phyloP scores from a whole-genome alignment of 2,113 vertebrate genomes.

The Carlito syrichta region DNA sequence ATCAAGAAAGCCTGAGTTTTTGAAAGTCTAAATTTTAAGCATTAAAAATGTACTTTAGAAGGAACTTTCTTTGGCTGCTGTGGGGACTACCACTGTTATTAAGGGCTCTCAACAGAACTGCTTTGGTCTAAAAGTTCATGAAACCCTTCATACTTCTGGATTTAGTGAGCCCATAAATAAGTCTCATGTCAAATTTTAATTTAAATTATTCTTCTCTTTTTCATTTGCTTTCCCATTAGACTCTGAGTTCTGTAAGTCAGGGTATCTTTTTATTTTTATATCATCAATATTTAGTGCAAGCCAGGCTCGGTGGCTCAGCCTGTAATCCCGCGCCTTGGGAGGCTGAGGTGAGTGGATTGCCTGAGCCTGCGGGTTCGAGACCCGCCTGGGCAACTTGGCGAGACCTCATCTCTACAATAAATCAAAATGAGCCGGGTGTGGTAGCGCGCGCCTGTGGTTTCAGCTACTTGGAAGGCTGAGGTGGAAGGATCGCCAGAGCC shows the following conservation, averaged over 20 bases:
- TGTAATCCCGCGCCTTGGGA: too few species aligned
- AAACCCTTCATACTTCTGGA: constrained; percentile 45
- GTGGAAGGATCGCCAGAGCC: too few species aligned
- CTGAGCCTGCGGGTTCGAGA: too few species aligned
- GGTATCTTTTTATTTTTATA: constrained; percentile 4
- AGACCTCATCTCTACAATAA: too few species aligned
- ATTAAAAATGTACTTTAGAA: not conserved
- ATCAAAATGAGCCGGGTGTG: too few species aligned
- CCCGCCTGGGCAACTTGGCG: too few species aligned
- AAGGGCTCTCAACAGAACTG: constrained; percentile 3
- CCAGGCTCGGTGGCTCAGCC: too few species aligned
- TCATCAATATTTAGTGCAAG: constrained; percentile 3
- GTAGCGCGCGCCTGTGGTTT: too few species aligned
- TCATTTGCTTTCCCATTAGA: constrained; percentile 28
- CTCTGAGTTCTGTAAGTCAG: not conserved
- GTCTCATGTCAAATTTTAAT: constrained; percentile 37
- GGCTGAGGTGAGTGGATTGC: too few species aligned
- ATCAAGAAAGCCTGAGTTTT: not conserved
- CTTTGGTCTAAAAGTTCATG: not conserved
- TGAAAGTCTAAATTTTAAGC: constrained; percentile 12
- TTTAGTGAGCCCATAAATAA: constrained; percentile 58
- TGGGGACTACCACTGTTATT: not conserved
- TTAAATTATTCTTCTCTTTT: constrained; percentile 12
- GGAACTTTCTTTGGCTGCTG: not conserved
- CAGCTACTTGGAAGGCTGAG: too few species aligned